phyloP scores from a whole-genome alignment of 1,140 invertebrate species.

The Penaeus japonicus region DNA sequence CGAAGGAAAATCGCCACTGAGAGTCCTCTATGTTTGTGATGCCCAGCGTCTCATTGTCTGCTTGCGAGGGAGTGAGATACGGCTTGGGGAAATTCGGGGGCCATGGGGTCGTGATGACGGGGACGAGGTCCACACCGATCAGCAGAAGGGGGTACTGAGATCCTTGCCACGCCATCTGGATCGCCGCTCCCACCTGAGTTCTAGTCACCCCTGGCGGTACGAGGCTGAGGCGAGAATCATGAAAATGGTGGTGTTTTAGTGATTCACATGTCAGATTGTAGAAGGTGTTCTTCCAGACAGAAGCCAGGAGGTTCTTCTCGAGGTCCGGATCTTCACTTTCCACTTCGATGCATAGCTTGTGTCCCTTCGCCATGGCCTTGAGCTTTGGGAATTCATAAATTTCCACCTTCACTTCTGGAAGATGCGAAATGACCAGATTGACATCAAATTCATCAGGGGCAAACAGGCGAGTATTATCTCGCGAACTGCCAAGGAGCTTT shows the following conservation, averaged over 20 bases:
- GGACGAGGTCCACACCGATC: conserved; percentile 25
- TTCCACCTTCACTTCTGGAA: background rate
- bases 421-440: background rate
- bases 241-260: background rate
- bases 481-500: conserved; percentile 6
- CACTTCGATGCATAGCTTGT: background rate
- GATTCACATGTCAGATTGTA: background rate
- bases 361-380: background rate
- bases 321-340: background rate
- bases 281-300: background rate
- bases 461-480: conserved; percentile 19
- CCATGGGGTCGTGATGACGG: conserved; percentile 16
- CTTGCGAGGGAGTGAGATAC: background rate
- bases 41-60: background rate
- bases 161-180: conserved; percentile 27
- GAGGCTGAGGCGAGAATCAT: background rate
- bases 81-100: background rate
- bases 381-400: background rate
- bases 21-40: conserved; percentile 25
- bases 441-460: conserved; percentile 37
- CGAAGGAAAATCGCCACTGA: conserved; percentile 20
- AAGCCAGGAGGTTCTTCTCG: background rate
- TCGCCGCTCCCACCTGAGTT: conserved; percentile 26
- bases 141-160: conserved; percentile 16
- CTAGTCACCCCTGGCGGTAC: conserved; percentile 23